These are phyloP conservation scores for Zootoca vivipara DNA, from an alignment of 2,113 vertebrate genomes.

Conservation along the genomic window DNA sequence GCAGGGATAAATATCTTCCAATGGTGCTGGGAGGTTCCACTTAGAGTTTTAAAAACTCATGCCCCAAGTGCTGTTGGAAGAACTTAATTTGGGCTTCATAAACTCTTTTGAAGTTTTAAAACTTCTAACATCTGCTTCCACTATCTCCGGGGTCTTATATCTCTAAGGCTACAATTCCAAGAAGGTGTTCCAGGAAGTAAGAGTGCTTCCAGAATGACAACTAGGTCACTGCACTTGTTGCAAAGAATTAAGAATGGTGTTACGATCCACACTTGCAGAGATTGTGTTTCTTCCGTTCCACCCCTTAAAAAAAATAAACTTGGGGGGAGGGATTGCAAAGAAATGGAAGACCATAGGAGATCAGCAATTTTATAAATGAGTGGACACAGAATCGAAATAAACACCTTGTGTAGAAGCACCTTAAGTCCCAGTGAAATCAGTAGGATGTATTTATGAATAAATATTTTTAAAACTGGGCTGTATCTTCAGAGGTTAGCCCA, in stretches of 20 bases:
- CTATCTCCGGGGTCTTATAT: not conserved
- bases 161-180: not conserved
- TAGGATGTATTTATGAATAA: not conserved
- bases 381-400: not conserved
- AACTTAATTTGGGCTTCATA: not conserved
- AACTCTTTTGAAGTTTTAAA: too few relatives aligned
- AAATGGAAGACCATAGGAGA: not conserved
- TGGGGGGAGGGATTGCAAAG: not conserved
- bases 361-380: not conserved
- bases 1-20: slow-evolving; percentile 7
- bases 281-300: not conserved
- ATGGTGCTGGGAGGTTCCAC: not conserved
- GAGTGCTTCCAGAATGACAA: not conserved
- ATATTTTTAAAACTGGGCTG: not conserved
- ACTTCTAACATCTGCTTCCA: too few relatives aligned
- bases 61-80: too few relatives aligned
- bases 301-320: not conserved
- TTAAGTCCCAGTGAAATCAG: not conserved
- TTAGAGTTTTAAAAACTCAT: slow-evolving; percentile 7
- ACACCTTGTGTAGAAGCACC: not conserved
- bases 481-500: not conserved
- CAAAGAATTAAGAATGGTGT: not conserved
- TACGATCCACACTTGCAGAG: not conserved
- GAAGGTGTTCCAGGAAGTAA: not conserved
- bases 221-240: not conserved